Evolutionary conservation across 2,888 invertebrate species (phyloP), one percentile per base, ranked within the genome.

Genomic region (Campoletis raptor): DNA sequence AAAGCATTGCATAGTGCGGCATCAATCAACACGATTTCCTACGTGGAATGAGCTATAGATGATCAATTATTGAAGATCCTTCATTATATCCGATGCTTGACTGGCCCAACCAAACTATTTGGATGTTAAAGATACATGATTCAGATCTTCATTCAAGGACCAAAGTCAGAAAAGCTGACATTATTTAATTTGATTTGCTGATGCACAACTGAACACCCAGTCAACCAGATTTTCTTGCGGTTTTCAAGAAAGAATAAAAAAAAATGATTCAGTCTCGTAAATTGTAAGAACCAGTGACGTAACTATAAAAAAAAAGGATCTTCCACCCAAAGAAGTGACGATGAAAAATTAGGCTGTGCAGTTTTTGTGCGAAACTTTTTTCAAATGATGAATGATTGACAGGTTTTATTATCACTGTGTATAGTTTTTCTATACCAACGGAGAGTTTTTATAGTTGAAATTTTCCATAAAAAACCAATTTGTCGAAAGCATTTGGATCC

Each of bases 1-100:
- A 18, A 30, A 74, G 61, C 74, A 74, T 81, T 67, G 30, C 70
- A 52, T 73, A 24, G 67, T 42, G 66, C 30, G 12, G 66, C 54
- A 67, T 61, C 67, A 37, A 54, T 76, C 69, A 69, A 70, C 70
- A 30, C 45, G 24, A 42, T 54, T 48, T 40, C 74, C 21, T 18
- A 0, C 0, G 15, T 24, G 30, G 36, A 66, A 48, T 15, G 48
- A 45, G 21, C 52, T 21, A 42, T 45, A 10, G 36, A 45, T 9
- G 15, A 66, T 66, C 37, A 66, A 36, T 24, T n/a, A 37, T 66
- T 21, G 5, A 78, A 67, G 30, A 61, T 30, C 30, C 61, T 30
- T 30, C 12, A 24, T 4, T 12, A 24, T 3, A 21, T 2, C 0
- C 10, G 21, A 57, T 24, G 9, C 24, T 57, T 57, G 9, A 57